phyloP scores from a whole-genome alignment of 2,888 invertebrate genomes.

The Pteria penguin region DNA sequence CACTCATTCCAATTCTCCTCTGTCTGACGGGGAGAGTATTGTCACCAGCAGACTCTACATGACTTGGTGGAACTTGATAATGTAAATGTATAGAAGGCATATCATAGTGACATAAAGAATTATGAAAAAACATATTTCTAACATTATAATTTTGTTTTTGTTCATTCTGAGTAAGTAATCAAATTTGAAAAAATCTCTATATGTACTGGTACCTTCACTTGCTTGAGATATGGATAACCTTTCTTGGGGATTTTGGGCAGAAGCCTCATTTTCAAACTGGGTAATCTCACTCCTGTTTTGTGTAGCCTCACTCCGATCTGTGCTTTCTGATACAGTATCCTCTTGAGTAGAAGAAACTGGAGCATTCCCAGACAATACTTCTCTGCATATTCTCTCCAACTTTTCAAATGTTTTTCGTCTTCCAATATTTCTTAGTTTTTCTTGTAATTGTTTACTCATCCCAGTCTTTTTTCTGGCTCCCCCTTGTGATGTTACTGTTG shows the following conservation, averaged over 20 bases:
- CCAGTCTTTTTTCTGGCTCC: not conserved
- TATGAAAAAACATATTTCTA: too few species aligned
- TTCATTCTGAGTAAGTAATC: too few species aligned
- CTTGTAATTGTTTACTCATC: not conserved
- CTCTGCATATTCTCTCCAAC: not conserved
- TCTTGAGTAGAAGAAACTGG: not conserved
- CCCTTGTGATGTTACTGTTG: not conserved
- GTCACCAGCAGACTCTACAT: too few species aligned
- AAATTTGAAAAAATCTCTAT: too few species aligned
- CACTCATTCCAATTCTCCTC: conserved; percentile 66
- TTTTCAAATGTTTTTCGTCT: conserved; percentile 6
- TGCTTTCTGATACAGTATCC: not conserved
- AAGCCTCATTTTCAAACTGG: not conserved
- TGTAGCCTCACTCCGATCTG: not conserved
- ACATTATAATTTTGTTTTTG: too few species aligned
- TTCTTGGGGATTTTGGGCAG: too few species aligned
- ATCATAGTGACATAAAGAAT: too few species aligned
- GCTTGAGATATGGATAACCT: too few species aligned
- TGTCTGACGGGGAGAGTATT: conserved; percentile 35
- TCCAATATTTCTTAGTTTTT: conserved; percentile 4
- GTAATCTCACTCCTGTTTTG: not conserved
- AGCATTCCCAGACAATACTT: not conserved
- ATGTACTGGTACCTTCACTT: too few species aligned
- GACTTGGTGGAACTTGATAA: too few species aligned
- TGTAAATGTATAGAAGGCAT: too few species aligned